Conservation (phyloP, 2,888 invertebrate species). For the Odiellus spinosus region DNA sequence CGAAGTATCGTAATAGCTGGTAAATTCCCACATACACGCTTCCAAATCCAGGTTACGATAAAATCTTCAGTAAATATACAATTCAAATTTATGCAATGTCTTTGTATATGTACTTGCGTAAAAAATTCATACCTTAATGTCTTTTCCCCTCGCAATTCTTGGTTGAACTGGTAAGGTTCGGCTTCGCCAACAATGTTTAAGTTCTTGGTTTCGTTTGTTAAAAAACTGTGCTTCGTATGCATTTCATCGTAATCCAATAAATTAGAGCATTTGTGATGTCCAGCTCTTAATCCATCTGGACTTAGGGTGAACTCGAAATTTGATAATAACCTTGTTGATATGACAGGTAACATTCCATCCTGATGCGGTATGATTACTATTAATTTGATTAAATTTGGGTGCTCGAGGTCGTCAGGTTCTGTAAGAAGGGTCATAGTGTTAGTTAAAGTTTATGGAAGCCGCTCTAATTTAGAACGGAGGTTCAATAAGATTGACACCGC, state of each 20-base stretch:
- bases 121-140: conserved; percentile 19
- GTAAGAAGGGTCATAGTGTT: conserved; percentile 6
- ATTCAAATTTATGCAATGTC: not conserved
- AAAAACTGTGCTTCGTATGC: conserved; percentile 24
- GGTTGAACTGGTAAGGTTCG: conserved; percentile 27
- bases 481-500: too few relatives aligned
- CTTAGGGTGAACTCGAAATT: conserved; percentile 30
- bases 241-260: conserved; percentile 26
- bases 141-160: conserved; percentile 19
- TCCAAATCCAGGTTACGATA: conserved; percentile 30
- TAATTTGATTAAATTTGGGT: conserved; percentile 27
- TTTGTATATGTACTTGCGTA: not conserved
- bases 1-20: conserved; percentile 28
- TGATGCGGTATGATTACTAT: conserved; percentile 28
- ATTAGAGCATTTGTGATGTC: conserved; percentile 30
- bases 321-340: conserved; percentile 28
- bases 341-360: conserved; percentile 30
- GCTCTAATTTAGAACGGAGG: too few relatives aligned
- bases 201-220: conserved; percentile 25
- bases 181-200: conserved; percentile 23
- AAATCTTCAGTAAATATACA: conserved; percentile 23
- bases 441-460: too few relatives aligned
- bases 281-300: conserved; percentile 26
- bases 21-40: conserved; percentile 31
- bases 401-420: conserved; percentile 25